A percentile compares a stretch with the other conserved stretches of the same genome.
These are phyloP conservation scores for Stegophylla sp. DNA, from an alignment of 2,888 invertebrate genomes.

Conservation along the genomic window DNA sequence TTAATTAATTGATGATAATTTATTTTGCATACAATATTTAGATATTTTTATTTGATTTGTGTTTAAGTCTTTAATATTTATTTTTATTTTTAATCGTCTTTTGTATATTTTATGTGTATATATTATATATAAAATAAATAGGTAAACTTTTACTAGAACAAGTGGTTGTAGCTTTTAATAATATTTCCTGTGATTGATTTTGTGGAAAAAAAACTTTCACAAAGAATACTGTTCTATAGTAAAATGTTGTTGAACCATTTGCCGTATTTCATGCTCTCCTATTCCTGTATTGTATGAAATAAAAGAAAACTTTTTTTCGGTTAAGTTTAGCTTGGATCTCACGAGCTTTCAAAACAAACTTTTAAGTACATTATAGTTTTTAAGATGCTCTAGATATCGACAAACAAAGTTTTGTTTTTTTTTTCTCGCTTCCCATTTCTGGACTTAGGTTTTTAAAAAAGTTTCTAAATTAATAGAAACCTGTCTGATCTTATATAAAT, in stretches of 20 bases:
- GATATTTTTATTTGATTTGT: background rate
- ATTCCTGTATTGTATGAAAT: slow-evolving; percentile 1
- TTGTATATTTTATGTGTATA: background rate
- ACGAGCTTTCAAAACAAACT: slow-evolving; percentile 52
- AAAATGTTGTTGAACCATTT: slow-evolving; percentile 48
- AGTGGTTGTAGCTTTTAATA: background rate
- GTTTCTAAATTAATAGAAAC: slow-evolving; percentile 56
- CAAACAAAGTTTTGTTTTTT: slow-evolving; percentile 54
- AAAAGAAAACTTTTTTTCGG: slow-evolving; percentile 54
- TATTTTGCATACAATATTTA: background rate
- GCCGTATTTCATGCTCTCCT: slow-evolving; percentile 18
- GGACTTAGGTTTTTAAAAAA: slow-evolving; percentile 44
- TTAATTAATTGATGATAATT: background rate
- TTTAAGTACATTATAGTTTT: slow-evolving; percentile 58
- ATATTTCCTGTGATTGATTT: slow-evolving; percentile 44
- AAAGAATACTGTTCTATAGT: slow-evolving; percentile 5
- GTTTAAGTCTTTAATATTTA: background rate
- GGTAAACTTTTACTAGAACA: background rate
- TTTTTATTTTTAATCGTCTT: background rate
- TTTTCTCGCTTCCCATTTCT: slow-evolving; percentile 39
- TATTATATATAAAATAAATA: background rate
- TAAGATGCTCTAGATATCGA: slow-evolving; percentile 53
- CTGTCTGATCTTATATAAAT: slow-evolving; percentile 41
- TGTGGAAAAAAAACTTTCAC: slow-evolving; percentile 8
- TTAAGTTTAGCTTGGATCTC: slow-evolving; percentile 36